These are phyloP conservation scores for Phrynocephalus versicolor DNA, from an alignment of 2,113 vertebrate species.

Conservation along the genomic window DNA sequence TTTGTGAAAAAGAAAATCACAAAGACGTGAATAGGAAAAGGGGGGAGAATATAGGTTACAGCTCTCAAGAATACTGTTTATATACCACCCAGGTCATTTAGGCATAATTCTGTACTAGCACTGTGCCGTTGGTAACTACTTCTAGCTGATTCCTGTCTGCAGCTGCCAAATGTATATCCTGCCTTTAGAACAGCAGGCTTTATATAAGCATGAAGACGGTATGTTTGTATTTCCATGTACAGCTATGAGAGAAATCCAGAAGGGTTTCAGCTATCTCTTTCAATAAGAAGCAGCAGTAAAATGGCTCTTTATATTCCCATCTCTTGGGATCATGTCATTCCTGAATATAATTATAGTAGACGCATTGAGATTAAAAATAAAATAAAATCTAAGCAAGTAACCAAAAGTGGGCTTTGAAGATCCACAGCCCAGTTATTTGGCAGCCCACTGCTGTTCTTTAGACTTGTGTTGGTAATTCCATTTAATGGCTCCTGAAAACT, in stretches of 20 bases:
- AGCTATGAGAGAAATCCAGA: conserved; percentile 10
- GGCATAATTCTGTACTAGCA: conserved; percentile 56
- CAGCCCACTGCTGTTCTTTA: conserved; percentile 50
- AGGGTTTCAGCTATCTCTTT: not conserved
- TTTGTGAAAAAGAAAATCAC: conserved; percentile 35
- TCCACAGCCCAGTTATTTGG: conserved; percentile 35
- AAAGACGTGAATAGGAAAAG: conserved; percentile 51
- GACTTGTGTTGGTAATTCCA: conserved; percentile 46
- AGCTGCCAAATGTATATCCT: conserved; percentile 41
- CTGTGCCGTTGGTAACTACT: conserved; percentile 36
- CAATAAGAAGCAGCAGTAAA: conserved; percentile 1
- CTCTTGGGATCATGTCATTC: conserved; percentile 19
- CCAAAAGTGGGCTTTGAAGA: conserved; percentile 42
- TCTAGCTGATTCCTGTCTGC: conserved; percentile 41
- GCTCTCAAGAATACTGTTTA: conserved; percentile 37
- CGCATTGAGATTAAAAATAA: conserved; percentile 44
- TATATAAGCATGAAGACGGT: conserved; percentile 5
- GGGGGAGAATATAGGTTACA: conserved; percentile 31
- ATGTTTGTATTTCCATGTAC: conserved; percentile 12
- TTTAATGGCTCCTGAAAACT: conserved; percentile 59
- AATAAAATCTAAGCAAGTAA: conserved; percentile 4
- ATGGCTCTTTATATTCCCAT: not conserved
- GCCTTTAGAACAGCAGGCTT: conserved; percentile 36
- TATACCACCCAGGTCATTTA: conserved; percentile 35
- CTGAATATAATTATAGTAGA: conserved; percentile 28